These are phyloP conservation scores for Pipa parva DNA, from an alignment of 2,113 vertebrate genomes.

Conservation along the genomic window DNA sequence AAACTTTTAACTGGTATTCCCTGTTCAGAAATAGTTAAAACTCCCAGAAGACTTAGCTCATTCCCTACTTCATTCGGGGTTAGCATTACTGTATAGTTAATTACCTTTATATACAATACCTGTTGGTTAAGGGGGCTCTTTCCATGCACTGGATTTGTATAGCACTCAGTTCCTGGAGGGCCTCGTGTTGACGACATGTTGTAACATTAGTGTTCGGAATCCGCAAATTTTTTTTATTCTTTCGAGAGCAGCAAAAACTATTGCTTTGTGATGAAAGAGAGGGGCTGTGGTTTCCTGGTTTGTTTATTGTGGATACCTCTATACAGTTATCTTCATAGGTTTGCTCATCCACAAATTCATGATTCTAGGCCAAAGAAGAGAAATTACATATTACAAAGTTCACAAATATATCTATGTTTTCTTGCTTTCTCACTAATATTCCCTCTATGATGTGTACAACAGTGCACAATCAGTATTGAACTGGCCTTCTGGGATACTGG, in stretches of 20 bases:
- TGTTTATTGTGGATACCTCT: slow-evolving; percentile 77
- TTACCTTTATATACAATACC: slow-evolving; percentile 55
- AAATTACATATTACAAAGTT: slow-evolving; percentile 14
- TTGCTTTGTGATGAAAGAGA: slow-evolving; percentile 76
- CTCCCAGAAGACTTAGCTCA: too few relatives aligned
- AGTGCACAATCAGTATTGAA: too few relatives aligned
- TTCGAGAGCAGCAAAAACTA: slow-evolving; percentile 79
- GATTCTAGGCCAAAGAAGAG: slow-evolving; percentile 69
- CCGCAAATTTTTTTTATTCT: slow-evolving; percentile 83
- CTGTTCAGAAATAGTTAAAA: too few relatives aligned
- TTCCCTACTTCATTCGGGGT: too few relatives aligned
- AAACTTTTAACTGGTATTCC: too few relatives aligned
- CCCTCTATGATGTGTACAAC: too few relatives aligned
- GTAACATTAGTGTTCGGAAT: slow-evolving; percentile 73
- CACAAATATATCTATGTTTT: neutral
- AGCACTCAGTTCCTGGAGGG: slow-evolving; percentile 89
- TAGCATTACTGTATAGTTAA: neutral
- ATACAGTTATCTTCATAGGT: slow-evolving; percentile 77
- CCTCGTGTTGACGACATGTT: slow-evolving; percentile 63
- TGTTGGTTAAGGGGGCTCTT: slow-evolving; percentile 77
- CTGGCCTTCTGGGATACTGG: too few relatives aligned
- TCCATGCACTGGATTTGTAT: slow-evolving; percentile 87
- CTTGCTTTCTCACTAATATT: too few relatives aligned
- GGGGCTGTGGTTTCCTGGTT: slow-evolving; percentile 73
- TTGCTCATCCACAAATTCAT: slow-evolving; percentile 91